Evolutionary conservation across 2,113 vertebrate species (phyloP), one percentile per base, ranked within the genome.

Genomic region (Caloenas nicobarica): DNA sequence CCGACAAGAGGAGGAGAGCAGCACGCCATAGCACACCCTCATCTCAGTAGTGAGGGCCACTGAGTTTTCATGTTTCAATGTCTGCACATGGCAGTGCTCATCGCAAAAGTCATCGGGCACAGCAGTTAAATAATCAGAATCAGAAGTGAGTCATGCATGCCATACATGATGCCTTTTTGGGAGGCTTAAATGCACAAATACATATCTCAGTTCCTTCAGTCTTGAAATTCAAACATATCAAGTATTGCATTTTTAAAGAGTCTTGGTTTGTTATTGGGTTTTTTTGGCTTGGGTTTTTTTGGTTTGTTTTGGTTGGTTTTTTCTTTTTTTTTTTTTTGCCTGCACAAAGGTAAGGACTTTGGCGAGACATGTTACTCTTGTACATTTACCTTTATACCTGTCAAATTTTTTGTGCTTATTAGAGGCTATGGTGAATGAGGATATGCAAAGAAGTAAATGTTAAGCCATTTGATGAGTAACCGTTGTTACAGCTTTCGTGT

Each of bases 181-280:
- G 31, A 86, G 69, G 62, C 71, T 66, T 40, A 81, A 64, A 66
- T 50, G 58, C 72, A 71, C 56, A 73, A 73, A 87, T 79, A 61
- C 54, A 3, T 54, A 68, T 88, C 93, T 91, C 90, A 56, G 90
- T 79, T 96, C 94, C 88, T 90, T 83, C 88, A 88, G 77, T 93
- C 88, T 81, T 94, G 40, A 79, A 91, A 86, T 95, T 93, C 61
- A 10, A 62, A 94, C 64, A 25, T 95, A 97, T 98, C 98, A 98
- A 98, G 98, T 98, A 98, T 98, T 98, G 98, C 98, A 98, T 98
- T 98, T 98, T 97, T 96, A 98, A 98, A 93, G 73, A 72, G 95
- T 93, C 93, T 93, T 65, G 51, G 65, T 93, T 94, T 93, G 48
- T 90, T 81, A 53, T 19, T 96, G 94, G 46, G 50, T 31, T 58